These are phyloP conservation scores for Eugnorisma glareosa DNA, from an alignment of 2,888 invertebrate genomes.

Conservation along the genomic window DNA sequence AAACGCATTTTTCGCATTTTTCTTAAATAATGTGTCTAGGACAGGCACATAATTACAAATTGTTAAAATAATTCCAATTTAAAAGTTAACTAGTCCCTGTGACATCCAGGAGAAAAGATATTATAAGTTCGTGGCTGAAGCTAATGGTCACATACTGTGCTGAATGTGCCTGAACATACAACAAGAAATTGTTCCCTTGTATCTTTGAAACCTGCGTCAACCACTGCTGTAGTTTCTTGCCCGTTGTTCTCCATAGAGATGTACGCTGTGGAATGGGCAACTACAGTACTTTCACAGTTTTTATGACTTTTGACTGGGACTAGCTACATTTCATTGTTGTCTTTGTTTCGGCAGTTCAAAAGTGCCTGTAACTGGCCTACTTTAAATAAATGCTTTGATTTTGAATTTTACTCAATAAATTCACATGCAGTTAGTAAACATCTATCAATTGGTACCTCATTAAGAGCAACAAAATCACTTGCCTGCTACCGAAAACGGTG, in stretches of 20 bases:
- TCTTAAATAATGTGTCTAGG: background rate
- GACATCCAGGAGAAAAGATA: background rate
- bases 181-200: background rate
- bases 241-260: no score
- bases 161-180: background rate
- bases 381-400: no score
- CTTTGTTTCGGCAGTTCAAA: no score
- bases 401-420: background rate
- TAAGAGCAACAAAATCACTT: conserved; percentile 10
- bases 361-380: no score
- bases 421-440: background rate
- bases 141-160: background rate
- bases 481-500: conserved; percentile 40
- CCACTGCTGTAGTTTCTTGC: background rate
- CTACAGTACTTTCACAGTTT: no score
- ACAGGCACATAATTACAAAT: background rate
- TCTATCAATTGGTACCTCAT: background rate
- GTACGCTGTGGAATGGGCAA: no score
- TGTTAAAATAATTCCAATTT: background rate
- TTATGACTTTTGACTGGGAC: no score
- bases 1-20: conserved; percentile 14
- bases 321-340: no score
- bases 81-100: background rate
- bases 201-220: background rate
- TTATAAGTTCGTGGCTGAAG: background rate